Conservation (phyloP, 2,113 vertebrate genomes). For the Hepsetus odoe region DNA sequence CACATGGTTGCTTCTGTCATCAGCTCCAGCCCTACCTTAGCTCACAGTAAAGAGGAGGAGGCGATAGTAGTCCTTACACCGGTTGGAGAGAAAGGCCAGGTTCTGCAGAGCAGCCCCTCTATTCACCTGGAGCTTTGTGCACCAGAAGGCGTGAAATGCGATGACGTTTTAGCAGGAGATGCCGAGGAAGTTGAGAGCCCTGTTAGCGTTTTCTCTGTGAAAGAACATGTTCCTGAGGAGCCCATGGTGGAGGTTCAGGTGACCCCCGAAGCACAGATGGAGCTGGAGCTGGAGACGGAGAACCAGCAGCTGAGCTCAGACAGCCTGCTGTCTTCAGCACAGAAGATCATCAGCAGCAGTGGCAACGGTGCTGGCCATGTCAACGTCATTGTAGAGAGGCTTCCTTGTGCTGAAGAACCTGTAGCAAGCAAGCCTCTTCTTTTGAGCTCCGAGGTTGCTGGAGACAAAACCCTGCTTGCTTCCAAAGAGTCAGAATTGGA, state of each 20-base stretch:
- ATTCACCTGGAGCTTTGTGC: constrained; percentile 84
- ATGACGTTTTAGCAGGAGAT: constrained; percentile 53
- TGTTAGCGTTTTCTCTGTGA: constrained; percentile 58
- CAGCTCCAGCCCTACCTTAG: constrained; percentile 4
- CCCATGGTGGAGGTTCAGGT: constrained; percentile 80
- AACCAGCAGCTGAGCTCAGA: constrained; percentile 66
- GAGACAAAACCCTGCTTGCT: constrained; percentile 68
- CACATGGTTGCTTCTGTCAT: constrained; percentile 52
- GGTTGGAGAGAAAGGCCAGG: constrained; percentile 64
- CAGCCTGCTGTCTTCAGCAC: constrained; percentile 92
- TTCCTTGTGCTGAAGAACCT: constrained; percentile 86
- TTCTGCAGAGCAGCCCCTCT: constrained; percentile 69
- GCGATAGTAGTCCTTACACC: constrained; percentile 84
- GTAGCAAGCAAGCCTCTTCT: constrained; percentile 82
- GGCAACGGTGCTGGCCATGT: constrained; percentile 89
- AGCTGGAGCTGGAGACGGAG: constrained; percentile 76
- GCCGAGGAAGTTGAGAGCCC: constrained; percentile 59
- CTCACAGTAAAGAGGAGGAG: constrained; percentile 63
- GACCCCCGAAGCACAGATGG: constrained; percentile 75
- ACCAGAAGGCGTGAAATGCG: constrained; percentile 61
- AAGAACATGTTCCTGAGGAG: constrained; percentile 71
- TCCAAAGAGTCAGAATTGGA: constrained; percentile 48
- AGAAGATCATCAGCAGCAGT: constrained; percentile 93
- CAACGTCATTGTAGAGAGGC: constrained; percentile 96
- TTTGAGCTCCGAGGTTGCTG: constrained; percentile 75